A percentile compares a stretch with the other conserved stretches of the same genome.
phyloP scores from a whole-genome alignment of 92 coral and sea anemone species.

The Zoanthus gigantus region DNA sequence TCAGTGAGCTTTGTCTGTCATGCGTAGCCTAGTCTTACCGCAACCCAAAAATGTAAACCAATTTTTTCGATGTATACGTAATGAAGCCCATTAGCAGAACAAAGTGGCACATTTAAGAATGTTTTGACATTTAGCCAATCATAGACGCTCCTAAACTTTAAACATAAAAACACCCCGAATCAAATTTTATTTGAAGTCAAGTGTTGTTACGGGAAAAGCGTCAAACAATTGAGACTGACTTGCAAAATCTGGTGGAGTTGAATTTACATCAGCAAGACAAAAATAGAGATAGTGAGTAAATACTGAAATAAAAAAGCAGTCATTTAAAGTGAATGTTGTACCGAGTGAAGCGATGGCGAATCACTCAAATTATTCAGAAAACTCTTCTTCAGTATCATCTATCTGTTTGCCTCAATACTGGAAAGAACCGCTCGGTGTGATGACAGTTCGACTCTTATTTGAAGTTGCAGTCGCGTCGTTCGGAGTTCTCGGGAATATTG shows the following conservation, averaged over 20 bases:
- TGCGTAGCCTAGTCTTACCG: background rate
- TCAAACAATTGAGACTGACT: background rate
- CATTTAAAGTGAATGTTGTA: background rate
- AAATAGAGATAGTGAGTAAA: background rate
- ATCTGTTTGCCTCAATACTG: background rate
- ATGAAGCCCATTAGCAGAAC: background rate
- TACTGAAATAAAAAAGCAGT: background rate
- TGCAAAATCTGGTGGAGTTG: background rate
- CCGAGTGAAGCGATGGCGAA: background rate
- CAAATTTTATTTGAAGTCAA: conserved; percentile 7
- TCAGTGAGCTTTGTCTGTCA: background rate
- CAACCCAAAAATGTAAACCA: background rate
- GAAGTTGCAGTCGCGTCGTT: conserved; percentile 26
- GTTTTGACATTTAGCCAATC: conserved; percentile 23
- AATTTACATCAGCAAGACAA: background rate
- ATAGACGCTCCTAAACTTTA: conserved; percentile 5
- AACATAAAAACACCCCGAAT: conserved; percentile 1
- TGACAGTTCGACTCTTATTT: conserved; percentile 17
- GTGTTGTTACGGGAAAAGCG: background rate
- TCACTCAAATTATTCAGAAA: conserved; percentile 23
- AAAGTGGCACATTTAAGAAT: conserved; percentile 4
- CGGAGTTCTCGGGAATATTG: conserved; percentile 21
- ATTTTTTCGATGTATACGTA: background rate
- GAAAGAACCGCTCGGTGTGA: conserved; percentile 28
- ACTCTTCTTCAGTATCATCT: background rate